Conservation (phyloP, 2,113 vertebrate genomes). For the Cyprinus carpio region DNA sequence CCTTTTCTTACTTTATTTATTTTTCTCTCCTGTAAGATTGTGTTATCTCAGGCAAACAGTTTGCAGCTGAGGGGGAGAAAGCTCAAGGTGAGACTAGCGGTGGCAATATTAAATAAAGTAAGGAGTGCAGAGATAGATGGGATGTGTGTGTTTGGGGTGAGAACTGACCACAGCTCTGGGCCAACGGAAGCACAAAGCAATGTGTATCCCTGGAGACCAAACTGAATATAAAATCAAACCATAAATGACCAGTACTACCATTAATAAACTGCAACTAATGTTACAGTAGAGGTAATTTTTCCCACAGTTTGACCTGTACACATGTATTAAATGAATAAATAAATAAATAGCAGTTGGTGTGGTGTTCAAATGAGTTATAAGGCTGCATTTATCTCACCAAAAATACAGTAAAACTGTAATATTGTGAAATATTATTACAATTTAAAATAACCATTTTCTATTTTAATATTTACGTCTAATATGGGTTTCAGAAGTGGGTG, state of each 20-base stretch:
- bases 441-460: too few relatives aligned
- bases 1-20: slow-evolving; percentile 32
- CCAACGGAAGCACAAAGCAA: neutral
- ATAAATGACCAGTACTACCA: neutral
- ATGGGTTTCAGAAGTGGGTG: too few relatives aligned
- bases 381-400: neutral
- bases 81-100: slow-evolving; percentile 72
- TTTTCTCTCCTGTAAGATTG: slow-evolving; percentile 54
- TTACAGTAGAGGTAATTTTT: too few relatives aligned
- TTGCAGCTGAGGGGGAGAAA: slow-evolving; percentile 57
- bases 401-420: neutral
- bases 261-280: neutral
- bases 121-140: slow-evolving; percentile 30
- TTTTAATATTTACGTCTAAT: too few relatives aligned
- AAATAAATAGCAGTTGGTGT: neutral
- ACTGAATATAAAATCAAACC: neutral
- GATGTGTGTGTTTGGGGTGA: slow-evolving; percentile 28
- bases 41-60: slow-evolving; percentile 73
- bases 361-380: neutral
- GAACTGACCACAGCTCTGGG: slow-evolving; percentile 27
- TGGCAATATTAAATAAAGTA: slow-evolving; percentile 65
- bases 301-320: neutral
- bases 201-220: neutral
- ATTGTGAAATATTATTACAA: neutral
- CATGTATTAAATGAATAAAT: neutral